Base-by-base conservation (phyloP, 2,888 invertebrate genomes). In the Coleophora deauratella region DNA sequence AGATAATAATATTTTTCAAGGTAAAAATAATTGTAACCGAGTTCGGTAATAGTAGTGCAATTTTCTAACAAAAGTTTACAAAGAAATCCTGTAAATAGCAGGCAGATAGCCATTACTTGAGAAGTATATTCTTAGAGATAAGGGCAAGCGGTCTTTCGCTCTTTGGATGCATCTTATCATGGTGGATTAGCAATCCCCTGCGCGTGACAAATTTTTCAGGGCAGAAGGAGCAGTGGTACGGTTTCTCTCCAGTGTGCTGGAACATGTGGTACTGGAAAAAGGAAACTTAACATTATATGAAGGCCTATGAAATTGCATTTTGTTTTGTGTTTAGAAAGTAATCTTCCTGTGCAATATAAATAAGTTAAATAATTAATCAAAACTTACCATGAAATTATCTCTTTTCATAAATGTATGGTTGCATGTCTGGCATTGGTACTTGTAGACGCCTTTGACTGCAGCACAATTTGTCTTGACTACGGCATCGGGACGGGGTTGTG, bases 161-260 rank as follows among this genome's bases (percentile, higher is more conserved):
- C 2, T 44, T 50, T 1, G 72, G 71, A 41, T 82, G 82, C 35
- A 59, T 50, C 34, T 68, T 75, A 37, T 72, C 71, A 44, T 80
- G 74, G 42, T 82, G 82, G n/a, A 74, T 47, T 1, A 66, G 49
- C 15, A 80, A 54, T n/a, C 79, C 80, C 55, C 62, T 65, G 50
- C 72, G 62, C 1, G 80, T 79, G 3, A 81, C 69, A 51, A 76
- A 82, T 41, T 68, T 69, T 35, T 71, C 73, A 13, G 64, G 33
- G 44, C 82, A 82, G 68, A 94, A 93, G 32, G 93, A 92, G 72
- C 96, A 96, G 72, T 94, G 93, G 72, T 95, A 96, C 27, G 96
- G 96, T 69, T 96, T 96, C 68, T 95, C 94, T 37, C 96, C 96
- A 0, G 96, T 96, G 62, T 97, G 96, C 54, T 79, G 74, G 50